phyloP scores from a whole-genome alignment of 2,888 invertebrate genomes.

The Drosophila longiperda region DNA sequence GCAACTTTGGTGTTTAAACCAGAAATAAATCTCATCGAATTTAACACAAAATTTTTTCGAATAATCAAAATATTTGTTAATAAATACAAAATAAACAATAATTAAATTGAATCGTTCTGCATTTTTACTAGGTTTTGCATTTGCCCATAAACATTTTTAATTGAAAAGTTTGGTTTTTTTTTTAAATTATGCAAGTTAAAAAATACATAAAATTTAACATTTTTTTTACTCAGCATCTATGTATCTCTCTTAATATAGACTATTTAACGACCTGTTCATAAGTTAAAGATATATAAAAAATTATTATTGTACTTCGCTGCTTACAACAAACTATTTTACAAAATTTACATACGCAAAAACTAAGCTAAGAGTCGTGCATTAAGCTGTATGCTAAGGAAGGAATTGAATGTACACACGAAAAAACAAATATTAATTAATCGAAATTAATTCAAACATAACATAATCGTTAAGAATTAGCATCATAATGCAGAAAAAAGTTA shows the following conservation, averaged over 20 bases:
- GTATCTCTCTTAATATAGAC: slow-evolving; percentile 61
- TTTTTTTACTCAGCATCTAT: slow-evolving; percentile 58
- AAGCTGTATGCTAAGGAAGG: slow-evolving; percentile 61
- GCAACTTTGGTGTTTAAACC: slow-evolving; percentile 11
- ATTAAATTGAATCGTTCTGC: slow-evolving; percentile 31
- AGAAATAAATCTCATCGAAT: slow-evolving; percentile 6
- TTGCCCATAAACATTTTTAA: slow-evolving; percentile 55
- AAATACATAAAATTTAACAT: slow-evolving; percentile 51
- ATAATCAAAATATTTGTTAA: slow-evolving; percentile 15
- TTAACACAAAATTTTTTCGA: slow-evolving; percentile 7
- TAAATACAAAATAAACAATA: slow-evolving; percentile 5
- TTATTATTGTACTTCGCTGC: slow-evolving; percentile 80
- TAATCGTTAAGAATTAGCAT: slow-evolving; percentile 35
- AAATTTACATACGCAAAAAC: slow-evolving; percentile 73
- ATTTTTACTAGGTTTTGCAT: slow-evolving; percentile 46
- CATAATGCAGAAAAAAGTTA: slow-evolving; percentile 20
- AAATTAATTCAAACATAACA: slow-evolving; percentile 36
- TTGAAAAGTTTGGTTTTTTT: slow-evolving; percentile 47
- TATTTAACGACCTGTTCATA: slow-evolving; percentile 59
- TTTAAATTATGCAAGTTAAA: slow-evolving; percentile 39
- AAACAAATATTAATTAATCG: slow-evolving; percentile 40
- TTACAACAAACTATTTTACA: slow-evolving; percentile 80
- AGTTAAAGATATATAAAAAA: slow-evolving; percentile 68
- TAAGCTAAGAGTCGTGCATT: slow-evolving; percentile 53
- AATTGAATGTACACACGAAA: slow-evolving; percentile 57